Evolutionary conservation across 1,140 invertebrate genomes (phyloP).

Genomic region (Globodera ellingtonae): DNA sequence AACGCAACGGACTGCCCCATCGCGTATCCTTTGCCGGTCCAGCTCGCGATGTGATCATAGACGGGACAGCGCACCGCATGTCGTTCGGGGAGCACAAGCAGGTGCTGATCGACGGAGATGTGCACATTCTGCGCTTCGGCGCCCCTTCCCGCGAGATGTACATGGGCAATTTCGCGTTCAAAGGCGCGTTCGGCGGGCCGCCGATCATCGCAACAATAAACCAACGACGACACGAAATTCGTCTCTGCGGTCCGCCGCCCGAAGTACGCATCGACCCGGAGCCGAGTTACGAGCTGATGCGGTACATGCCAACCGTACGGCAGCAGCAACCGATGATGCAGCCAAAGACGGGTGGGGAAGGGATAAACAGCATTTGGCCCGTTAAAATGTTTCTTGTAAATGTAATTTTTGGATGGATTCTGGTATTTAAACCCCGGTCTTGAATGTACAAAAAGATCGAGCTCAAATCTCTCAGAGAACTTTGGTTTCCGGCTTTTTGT

Average conservation of each 20-base stretch:
- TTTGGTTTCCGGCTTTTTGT: not conserved
- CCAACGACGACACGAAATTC: conserved; percentile 78
- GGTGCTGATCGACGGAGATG: conserved; percentile 67
- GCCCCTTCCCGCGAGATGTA: conserved; percentile 87
- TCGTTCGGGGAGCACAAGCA: conserved; percentile 61
- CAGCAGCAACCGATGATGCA: conserved; percentile 29
- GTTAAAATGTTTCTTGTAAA: not conserved
- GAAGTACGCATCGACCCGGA: conserved; percentile 71
- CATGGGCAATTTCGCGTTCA: conserved; percentile 82
- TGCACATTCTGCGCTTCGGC: conserved; percentile 79
- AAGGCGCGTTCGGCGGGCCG: conserved; percentile 87
- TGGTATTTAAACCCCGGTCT: no score
- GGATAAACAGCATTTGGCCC: not conserved
- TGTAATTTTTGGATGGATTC: no score
- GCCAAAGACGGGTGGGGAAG: conserved; percentile 1
- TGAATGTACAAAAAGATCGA: no score
- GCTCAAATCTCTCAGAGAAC: no score
- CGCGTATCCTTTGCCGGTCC: conserved; percentile 54
- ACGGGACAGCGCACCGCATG: conserved; percentile 49
- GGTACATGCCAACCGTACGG: conserved; percentile 51
- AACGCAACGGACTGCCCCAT: conserved; percentile 57
- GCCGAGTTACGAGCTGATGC: conserved; percentile 56
- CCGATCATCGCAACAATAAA: conserved; percentile 81
- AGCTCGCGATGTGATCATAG: conserved; percentile 52
- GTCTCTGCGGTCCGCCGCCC: conserved; percentile 79